These are phyloP conservation scores for Cheilosia urbana DNA, from an alignment of 2,888 invertebrate genomes.

Conservation along the genomic window DNA sequence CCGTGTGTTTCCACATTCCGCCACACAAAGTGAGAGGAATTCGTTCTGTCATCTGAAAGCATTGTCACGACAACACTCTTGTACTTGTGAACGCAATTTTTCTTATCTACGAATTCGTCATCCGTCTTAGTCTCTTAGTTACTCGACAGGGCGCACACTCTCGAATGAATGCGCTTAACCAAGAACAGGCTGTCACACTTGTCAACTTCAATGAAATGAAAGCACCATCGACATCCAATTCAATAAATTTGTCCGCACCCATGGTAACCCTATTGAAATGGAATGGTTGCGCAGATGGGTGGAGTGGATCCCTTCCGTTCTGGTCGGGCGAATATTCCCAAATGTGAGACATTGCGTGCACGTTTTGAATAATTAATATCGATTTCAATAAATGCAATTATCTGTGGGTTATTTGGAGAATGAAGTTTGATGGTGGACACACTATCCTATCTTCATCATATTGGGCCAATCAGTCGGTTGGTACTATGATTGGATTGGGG, in stretches of 20 bases:
- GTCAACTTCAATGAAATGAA: constrained; percentile 29
- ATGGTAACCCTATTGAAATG: constrained; percentile 2
- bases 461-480: not conserved
- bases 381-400: constrained; percentile 73
- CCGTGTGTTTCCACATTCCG: constrained; percentile 4
- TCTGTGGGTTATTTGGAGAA: constrained; percentile 37
- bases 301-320: constrained; percentile 8
- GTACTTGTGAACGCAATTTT: not conserved
- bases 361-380: constrained; percentile 73
- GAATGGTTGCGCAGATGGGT: not conserved
- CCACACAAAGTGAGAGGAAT: constrained; percentile 19
- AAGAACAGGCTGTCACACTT: constrained; percentile 5
- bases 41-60: constrained; percentile 4
- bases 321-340: constrained; percentile 29
- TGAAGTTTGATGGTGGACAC: not conserved
- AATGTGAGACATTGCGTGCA: constrained; percentile 41
- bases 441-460: not conserved
- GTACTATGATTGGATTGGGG: constrained; percentile 29
- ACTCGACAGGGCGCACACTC: constrained; percentile 8
- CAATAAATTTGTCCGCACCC: constrained; percentile 24
- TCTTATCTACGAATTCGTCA: not conserved
- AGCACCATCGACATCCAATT: constrained; percentile 7
- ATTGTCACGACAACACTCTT: constrained; percentile 43
- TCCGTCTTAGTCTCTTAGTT: constrained; percentile 1
- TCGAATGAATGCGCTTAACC: constrained; percentile 35